phyloP scores from a whole-genome alignment of 2,888 invertebrate genomes.

The Ceriagrion tenellum region DNA sequence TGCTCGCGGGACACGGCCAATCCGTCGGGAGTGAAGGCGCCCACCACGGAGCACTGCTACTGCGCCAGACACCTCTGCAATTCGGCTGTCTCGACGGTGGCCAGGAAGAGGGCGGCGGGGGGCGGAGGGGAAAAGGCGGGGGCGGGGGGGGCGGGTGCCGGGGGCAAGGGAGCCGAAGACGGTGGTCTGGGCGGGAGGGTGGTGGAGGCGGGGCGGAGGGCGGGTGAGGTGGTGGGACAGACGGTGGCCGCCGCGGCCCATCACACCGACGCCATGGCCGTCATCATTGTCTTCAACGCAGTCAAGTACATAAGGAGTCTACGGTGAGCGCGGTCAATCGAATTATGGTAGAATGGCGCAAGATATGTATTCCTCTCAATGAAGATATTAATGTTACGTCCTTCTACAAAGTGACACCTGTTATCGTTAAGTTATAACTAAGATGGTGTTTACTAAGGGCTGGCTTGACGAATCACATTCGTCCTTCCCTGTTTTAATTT shows the following conservation, averaged over 20 bases:
- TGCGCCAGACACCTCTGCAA: slow-evolving; percentile 89
- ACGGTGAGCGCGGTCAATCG: slow-evolving; percentile 71
- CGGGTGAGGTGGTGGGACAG: slow-evolving; percentile 30
- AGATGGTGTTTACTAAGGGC: too few relatives aligned
- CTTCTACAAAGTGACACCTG: too few relatives aligned
- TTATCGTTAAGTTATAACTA: too few relatives aligned
- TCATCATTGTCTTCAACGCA: slow-evolving; percentile 83
- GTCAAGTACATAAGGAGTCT: slow-evolving; percentile 82
- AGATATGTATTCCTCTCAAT: too few relatives aligned
- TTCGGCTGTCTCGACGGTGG: slow-evolving; percentile 77
- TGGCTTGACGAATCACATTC: too few relatives aligned
- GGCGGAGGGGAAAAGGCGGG: not conserved
- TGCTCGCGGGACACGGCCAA: slow-evolving; percentile 77
- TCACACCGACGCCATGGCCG: slow-evolving; percentile 82
- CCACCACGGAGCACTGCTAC: slow-evolving; percentile 85
- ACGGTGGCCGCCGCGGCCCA: slow-evolving; percentile 73
- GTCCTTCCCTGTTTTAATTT: too few relatives aligned
- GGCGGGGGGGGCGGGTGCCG: too few relatives aligned
- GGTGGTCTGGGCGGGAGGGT: not conserved
- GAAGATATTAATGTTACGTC: too few relatives aligned
- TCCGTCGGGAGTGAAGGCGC: slow-evolving; percentile 75
- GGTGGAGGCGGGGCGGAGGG: slow-evolving; percentile 40
- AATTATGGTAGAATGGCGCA: too few relatives aligned
- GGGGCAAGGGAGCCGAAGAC: slow-evolving; percentile 14
- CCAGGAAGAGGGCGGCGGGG: not conserved